These are phyloP conservation scores for Iselma pallidipennis DNA, from an alignment of 2,888 invertebrate genomes.

Conservation along the genomic window DNA sequence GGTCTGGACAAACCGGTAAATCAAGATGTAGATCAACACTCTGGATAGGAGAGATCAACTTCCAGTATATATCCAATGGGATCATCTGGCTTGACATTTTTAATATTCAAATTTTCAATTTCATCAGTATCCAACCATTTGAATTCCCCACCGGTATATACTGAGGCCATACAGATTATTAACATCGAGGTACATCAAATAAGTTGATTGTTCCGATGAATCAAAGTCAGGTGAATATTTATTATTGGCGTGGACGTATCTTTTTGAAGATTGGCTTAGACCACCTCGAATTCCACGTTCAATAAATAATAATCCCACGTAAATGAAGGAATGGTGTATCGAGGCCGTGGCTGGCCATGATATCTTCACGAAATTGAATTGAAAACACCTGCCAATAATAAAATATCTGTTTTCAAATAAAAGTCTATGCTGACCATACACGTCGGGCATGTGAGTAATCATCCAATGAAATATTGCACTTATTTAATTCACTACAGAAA, in stretches of 20 bases:
- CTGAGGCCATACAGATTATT: no score
- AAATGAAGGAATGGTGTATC: constrained; percentile 44
- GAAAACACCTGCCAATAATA: constrained; percentile 47
- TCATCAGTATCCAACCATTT: no score
- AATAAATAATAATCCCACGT: constrained; percentile 39
- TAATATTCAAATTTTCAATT: no score
- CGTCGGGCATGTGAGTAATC: constrained; percentile 45
- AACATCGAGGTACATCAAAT: constrained; percentile 12
- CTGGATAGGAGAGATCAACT: no score
- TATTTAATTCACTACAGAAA: constrained; percentile 35
- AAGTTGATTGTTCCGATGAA: neutral
- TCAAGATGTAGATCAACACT: no score
- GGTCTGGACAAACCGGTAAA: no score
- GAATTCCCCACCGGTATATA: no score
- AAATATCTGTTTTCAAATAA: constrained; percentile 48
- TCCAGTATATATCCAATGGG: no score
- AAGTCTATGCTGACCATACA: constrained; percentile 44
- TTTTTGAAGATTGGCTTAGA: constrained; percentile 35
- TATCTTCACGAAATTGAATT: constrained; percentile 45
- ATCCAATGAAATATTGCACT: constrained; percentile 30
- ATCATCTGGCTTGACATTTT: no score
- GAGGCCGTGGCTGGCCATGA: constrained; percentile 38
- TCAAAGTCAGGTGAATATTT: constrained; percentile 40
- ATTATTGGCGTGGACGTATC: constrained; percentile 47
- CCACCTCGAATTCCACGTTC: constrained; percentile 44